Percentiles rank a stretch among this genome's conserved stretches.
phyloP scores from a whole-genome alignment of 2,113 vertebrate species.

The Tamias sibiricus region DNA sequence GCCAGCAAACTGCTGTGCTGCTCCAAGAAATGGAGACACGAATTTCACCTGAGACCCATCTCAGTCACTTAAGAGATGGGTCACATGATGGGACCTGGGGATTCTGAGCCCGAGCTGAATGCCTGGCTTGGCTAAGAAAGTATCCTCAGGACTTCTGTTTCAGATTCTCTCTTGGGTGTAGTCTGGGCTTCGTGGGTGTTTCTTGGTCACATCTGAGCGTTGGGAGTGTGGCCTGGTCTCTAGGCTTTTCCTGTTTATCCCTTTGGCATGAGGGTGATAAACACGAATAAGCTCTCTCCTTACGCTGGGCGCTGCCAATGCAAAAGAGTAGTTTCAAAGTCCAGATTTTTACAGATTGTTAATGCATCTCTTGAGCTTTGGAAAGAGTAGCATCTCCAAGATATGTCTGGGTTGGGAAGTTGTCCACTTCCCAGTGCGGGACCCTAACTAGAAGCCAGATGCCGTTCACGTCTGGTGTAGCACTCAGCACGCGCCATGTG shows the following conservation, averaged over 20 bases:
- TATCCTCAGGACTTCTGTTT: background rate
- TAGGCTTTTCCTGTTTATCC: background rate
- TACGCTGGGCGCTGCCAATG: fast-evolving
- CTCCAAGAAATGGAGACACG: background rate
- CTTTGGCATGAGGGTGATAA: fast-evolving
- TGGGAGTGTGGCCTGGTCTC: fast-evolving
- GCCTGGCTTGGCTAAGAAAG: background rate
- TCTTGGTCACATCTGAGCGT: fast-evolving
- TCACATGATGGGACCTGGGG: fast-evolving
- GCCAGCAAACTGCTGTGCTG: fast-evolving
- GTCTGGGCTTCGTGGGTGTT: fast-evolving
- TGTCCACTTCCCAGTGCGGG: background rate
- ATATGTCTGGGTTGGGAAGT: background rate
- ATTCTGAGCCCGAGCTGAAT: background rate
- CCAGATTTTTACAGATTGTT: background rate
- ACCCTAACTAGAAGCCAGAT: fast-evolving
- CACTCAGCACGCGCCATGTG: too few relatives aligned
- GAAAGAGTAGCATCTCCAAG: background rate
- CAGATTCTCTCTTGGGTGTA: background rate
- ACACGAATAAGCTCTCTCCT: fast-evolving
- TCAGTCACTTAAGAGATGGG: fast-evolving
- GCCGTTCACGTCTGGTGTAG: fast-evolving
- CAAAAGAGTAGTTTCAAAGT: background rate
- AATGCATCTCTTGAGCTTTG: background rate
- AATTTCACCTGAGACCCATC: background rate